Conservation (phyloP, 2,888 invertebrate species). For the Lithophane leautieri region DNA sequence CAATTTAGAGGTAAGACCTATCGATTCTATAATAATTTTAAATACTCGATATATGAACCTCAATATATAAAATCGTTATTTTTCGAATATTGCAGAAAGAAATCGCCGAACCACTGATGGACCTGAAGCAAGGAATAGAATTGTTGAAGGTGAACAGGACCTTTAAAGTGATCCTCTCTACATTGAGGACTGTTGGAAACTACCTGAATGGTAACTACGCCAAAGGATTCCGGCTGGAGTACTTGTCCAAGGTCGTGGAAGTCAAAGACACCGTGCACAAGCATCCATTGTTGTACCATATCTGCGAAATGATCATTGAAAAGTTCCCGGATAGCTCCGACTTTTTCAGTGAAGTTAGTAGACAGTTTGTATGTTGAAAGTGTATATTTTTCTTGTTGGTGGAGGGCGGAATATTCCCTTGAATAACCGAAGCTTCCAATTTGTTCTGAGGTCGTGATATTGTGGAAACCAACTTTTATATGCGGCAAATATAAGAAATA, state of each 20-base stretch:
- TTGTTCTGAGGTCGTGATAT: neutral
- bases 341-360: constrained; percentile 97
- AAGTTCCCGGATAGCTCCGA: constrained; percentile 98
- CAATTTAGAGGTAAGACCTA: constrained; percentile 94
- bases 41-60: neutral
- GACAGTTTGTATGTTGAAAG: constrained; percentile 44
- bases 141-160: constrained; percentile 97
- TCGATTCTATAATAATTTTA: neutral
- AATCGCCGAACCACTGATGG: constrained; percentile 99
- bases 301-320: constrained; percentile 99
- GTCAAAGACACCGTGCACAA: constrained; percentile 99
- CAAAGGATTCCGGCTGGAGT: constrained; percentile 99
- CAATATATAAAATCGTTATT: neutral
- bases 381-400: constrained; percentile 31
- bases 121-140: constrained; percentile 98
- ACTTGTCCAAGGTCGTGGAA: constrained; percentile 98
- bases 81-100: constrained; percentile 92
- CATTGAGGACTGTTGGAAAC: constrained; percentile 98
- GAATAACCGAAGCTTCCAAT: neutral
- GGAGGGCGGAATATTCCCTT: neutral
- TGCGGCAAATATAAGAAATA: neutral
- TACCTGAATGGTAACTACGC: constrained; percentile 98
- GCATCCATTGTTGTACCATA: constrained; percentile 98
- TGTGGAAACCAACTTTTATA: neutral
- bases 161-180: constrained; percentile 98